Evolutionary conservation across 2,888 invertebrate species (phyloP), one percentile per base, ranked within the genome.

Genomic region (Esperia sulphurella): DNA sequence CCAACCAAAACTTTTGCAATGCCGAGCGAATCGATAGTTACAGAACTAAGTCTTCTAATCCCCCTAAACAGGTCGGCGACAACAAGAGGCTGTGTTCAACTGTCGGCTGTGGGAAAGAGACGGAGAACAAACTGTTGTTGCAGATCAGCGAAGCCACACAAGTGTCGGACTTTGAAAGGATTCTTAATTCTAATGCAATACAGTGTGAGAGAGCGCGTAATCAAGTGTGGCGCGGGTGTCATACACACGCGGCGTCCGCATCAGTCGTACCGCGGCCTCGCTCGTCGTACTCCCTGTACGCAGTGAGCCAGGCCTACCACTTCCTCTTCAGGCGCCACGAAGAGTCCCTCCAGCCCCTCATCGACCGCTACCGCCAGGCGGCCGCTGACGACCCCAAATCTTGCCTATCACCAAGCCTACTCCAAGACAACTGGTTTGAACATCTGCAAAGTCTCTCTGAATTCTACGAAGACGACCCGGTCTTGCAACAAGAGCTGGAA

Each of bases 111-210:
- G 82, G 79, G 71, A 87, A 75, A 74, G 89, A 82, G 79, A 90
- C 89, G 63, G 82, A 88, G 74, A 90, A 90, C 77, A 84, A 80
- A 68, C 71, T 90, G 73, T 72, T 92, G 74, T 75, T 83, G 71
- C 86, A 90, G 78, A 91, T 92, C 78, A 86, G 90, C 59, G 91
- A 92, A 91, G 91, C 92, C 91, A 80, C 90, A 61, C 84, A 91
- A 90, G 89, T 91, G 75, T 80, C 82, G 33, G 91, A 92, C 83
- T 91, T 92, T 87, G 90, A 91, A 83, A 90, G 91, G 91, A 91
- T 92, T 91, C 92, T 92, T 75, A 85, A 84, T 79, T 85, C 86
- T 86, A 89, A 89, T 87, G 86, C 90, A 78, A 85, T 88, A 84
- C 83, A 80, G 83, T 80, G 78, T 64, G 83, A 83, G 68, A 79